A percentile compares a stretch with the other conserved stretches of the same genome.
Evolutionary conservation across 1,140 invertebrate species (phyloP).

Genomic region (Cherax quadricarinatus): DNA sequence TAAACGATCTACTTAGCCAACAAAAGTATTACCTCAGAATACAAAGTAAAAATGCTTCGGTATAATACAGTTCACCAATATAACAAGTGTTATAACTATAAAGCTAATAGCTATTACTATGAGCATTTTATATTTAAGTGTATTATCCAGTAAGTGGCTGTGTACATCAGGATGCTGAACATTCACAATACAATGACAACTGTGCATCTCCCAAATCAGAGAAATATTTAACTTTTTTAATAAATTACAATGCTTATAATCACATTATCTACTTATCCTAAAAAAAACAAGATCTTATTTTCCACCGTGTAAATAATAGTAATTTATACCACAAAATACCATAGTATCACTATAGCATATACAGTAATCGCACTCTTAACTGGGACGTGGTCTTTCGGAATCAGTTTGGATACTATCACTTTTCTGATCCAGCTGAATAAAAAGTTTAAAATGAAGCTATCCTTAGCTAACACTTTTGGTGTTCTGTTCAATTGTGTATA

Average conservation of each 20-base stretch:
- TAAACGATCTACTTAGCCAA: not conserved
- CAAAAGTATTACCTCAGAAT: not conserved
- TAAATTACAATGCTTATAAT: not conserved
- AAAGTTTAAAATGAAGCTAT: too few relatives aligned
- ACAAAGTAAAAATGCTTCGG: not conserved
- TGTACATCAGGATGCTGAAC: not conserved
- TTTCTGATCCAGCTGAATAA: too few relatives aligned
- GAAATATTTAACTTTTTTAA: not conserved
- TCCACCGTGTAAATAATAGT: not conserved
- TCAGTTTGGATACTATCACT: too few relatives aligned
- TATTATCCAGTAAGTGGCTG: not conserved
- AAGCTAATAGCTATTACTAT: not conserved
- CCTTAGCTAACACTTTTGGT: too few relatives aligned
- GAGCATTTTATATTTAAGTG: not conserved
- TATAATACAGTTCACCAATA: not conserved
- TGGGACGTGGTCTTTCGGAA: too few relatives aligned
- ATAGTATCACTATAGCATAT: not conserved
- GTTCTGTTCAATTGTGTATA: too few relatives aligned
- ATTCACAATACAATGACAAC: not conserved
- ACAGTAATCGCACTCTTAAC: too few relatives aligned
- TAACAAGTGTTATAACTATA: constrained; percentile 2
- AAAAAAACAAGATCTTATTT: not conserved
- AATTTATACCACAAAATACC: not conserved
- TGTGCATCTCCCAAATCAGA: not conserved
- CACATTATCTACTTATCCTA: not conserved